Evolutionary conservation across 2,797 vertebrate species (phyloP), one percentile per base, ranked within the genome.

Genomic region (Delichon dasypus): DNA sequence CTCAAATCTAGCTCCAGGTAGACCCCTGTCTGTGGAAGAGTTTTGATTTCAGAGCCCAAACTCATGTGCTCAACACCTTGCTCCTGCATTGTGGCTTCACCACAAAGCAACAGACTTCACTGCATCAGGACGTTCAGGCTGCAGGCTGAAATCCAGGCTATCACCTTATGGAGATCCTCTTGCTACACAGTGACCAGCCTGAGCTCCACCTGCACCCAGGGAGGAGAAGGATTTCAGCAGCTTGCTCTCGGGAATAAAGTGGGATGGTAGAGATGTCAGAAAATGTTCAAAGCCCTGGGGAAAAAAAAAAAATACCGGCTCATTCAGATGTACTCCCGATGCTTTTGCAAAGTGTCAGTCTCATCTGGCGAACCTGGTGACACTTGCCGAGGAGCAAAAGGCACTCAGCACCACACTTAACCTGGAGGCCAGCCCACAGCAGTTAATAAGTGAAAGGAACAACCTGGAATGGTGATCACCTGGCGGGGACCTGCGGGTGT

Each of bases 381-480:
- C 51, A 15, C 58, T 74, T 88, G 42, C 13, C 92, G 60, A 90
- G 57, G 44, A 79, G 26, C 10, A 75, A 29, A 78, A 85, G 68
- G 64, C 10, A 4, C 55, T 78, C 44, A 25, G 44, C 32, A 80
- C 38, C 5, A 14, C 8, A 5, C 29, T 76, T 60, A 57, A 22
- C 72, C 72, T 54, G 82, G 72, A 92, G 75, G 38, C 68, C 82
- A 89, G 72, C 66, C 68, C 57, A 11, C 6, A 80, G 5, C 32
- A 87, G 72, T 75, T 90, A 68, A n/a, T 87, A 67, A 85, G 65
- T 72, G 79, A 79, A 87, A 76, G 81, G 64, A 85, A 50, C 40
- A 51, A 26, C 48, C 57, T 42, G 89, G 75, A 74, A 50, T 61
- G 61, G 51, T 23, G 48, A 78, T 88, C 32, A 42, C 76, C 70